phyloP scores from a whole-genome alignment of 2,113 vertebrate species.

The Dicerorhinus sumatrensis region DNA sequence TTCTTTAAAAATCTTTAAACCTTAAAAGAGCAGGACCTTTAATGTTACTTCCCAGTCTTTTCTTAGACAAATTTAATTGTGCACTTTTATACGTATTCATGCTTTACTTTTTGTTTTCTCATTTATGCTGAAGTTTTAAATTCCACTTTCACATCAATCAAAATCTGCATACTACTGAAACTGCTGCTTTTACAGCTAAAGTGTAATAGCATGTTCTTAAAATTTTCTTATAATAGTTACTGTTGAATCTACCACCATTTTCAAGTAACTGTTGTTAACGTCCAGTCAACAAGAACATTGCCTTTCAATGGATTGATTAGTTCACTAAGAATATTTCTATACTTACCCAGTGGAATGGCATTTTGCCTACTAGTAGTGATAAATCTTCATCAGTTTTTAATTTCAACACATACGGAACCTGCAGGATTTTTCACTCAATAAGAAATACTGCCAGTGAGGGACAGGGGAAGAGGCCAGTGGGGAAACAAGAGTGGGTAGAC shows the following conservation, averaged over 20 bases:
- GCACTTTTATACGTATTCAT: not conserved
- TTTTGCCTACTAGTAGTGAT: not conserved
- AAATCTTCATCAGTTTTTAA: not conserved
- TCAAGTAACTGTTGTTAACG: not conserved
- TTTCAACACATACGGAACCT: not conserved
- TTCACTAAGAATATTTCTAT: constrained; percentile 9
- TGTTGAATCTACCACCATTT: not conserved
- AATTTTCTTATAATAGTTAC: not conserved
- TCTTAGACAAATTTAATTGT: not conserved
- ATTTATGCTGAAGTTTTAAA: not conserved
- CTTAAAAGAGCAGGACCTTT: not conserved
- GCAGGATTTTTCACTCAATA: not conserved
- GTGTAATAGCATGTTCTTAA: not conserved
- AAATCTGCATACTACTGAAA: not conserved
- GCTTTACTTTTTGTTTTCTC: not conserved
- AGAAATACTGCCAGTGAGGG: not conserved
- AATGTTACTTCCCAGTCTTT: constrained; percentile 8
- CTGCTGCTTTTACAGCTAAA: not conserved
- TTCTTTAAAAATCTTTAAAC: constrained; percentile 31
- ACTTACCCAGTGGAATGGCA: not conserved
- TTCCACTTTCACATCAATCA: not conserved
- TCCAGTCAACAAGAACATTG: not conserved
- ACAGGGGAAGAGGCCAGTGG: not conserved
- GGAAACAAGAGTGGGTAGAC: not conserved
- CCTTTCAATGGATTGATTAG: not conserved